Evolutionary conservation across 2,888 invertebrate genomes (phyloP).

Genomic region (Caenorhabditis imperialis): DNA sequence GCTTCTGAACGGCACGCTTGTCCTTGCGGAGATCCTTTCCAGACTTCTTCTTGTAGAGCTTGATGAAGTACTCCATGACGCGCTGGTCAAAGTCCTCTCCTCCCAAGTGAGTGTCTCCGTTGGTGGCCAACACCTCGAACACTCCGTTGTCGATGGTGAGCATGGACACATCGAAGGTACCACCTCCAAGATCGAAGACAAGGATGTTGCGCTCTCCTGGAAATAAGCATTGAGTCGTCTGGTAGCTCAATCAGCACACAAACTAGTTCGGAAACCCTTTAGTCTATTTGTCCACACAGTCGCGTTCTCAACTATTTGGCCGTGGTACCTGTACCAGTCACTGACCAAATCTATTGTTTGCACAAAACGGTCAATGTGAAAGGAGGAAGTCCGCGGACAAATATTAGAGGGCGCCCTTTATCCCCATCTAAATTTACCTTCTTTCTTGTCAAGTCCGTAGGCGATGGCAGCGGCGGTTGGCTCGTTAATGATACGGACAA

Average conservation of each 20-base stretch:
- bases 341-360: constrained; percentile 50
- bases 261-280: not conserved
- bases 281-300: constrained; percentile 33
- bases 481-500: constrained; percentile 88
- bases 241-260: no score
- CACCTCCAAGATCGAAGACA: constrained; percentile 98
- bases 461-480: constrained; percentile 80
- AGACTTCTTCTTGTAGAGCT: constrained; percentile 82
- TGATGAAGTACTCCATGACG: constrained; percentile 91
- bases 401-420: constrained; percentile 25
- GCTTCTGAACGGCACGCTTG: constrained; percentile 79
- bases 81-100: constrained; percentile 89
- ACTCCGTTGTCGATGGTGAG: constrained; percentile 98
- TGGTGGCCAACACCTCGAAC: constrained; percentile 84
- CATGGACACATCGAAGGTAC: constrained; percentile 99
- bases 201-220: constrained; percentile 90
- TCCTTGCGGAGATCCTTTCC: constrained; percentile 79
- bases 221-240: constrained; percentile 23
- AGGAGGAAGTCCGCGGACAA: constrained; percentile 33
- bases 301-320: constrained; percentile 21
- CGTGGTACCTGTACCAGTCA: constrained; percentile 50
- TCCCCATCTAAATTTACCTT: constrained; percentile 66
- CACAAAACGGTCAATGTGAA: constrained; percentile 45
- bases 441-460: constrained; percentile 78
- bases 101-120: constrained; percentile 80